Base-by-base conservation (phyloP, 1,140 invertebrate genomes). In the Hycleus cichorii region DNA sequence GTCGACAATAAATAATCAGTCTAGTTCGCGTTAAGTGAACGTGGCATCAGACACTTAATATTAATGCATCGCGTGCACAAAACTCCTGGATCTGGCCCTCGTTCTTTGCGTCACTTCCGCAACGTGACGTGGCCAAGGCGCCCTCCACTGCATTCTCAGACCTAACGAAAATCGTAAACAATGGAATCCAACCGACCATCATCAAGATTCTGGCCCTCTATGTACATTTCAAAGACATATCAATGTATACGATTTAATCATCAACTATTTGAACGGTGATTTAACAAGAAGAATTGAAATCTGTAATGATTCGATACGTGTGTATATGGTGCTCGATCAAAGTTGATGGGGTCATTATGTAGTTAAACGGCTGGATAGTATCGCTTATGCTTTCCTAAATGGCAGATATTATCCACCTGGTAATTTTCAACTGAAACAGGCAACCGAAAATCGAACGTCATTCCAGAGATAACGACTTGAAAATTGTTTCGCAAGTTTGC, bases 301-400 rank as follows among this genome's bases (percentile, higher is more conserved):
- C 24, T 32, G 32, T 32, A 46, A 45, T 42, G 51, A 32, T 27
- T 53, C 42, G 46, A 53, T 53, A 53, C 40, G 40, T 42, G 46
- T 53, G 39, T 53, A 49, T 47, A 58, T 44, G 57, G 40, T 52
- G 44, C 43, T 39, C 57, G 57, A 58, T 58, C 57, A 58, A 58
- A 58, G 57, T 50, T 58, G 57, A 58, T 58, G 49, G 32, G 32
- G 57, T 58, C 57, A 58, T 58, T 58, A 58, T 58, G 49, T 50
- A 43, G 47, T 57, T 48, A 57, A 50, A 57, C 49, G 57, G 32
- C 47, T 47, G 57, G 43, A 48, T 49, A 49, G 52, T 24, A 52
- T 43, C 57, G 49, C 18, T 48, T 39, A 52, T 43, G 49, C 32
- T 26, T 58, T 58, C 57, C 57, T 58, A 49, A 58, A 58, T 25